A percentile compares a stretch with the other conserved stretches of the same genome.
Conservation (phyloP, 2,797 vertebrate genomes). For the Malacoraja senta region DNA sequence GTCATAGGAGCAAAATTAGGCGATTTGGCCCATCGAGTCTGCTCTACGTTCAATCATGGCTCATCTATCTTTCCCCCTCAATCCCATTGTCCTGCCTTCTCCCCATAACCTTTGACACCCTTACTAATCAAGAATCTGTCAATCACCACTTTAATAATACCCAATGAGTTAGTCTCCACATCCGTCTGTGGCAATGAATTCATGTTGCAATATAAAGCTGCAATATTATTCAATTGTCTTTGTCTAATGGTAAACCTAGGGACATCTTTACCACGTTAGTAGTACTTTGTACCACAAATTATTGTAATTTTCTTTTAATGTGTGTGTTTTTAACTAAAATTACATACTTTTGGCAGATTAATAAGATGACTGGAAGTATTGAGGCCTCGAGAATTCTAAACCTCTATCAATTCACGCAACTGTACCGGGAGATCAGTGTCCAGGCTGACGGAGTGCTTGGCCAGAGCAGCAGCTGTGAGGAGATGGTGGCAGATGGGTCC, state of each 20-base stretch:
- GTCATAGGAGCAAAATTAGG: no score
- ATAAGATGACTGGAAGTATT: conserved; percentile 79
- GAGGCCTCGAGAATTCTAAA: conserved; percentile 95
- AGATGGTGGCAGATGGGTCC: conserved; percentile 58
- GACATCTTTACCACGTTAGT: not conserved
- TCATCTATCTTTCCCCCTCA: no score
- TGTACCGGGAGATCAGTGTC: conserved; percentile 87
- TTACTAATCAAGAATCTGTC: no score
- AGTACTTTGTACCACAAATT: not conserved
- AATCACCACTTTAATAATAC: no score
- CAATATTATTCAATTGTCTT: not conserved
- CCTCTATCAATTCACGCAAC: conserved; percentile 92
- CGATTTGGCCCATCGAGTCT: no score
- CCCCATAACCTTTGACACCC: no score
- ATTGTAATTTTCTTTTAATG: not conserved
- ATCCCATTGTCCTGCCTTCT: not conserved
- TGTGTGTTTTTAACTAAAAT: conserved; percentile 38
- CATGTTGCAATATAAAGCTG: no score
- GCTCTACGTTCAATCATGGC: no score
- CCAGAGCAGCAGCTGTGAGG: conserved; percentile 54
- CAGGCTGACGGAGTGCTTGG: conserved; percentile 79
- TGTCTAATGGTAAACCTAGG: not conserved
- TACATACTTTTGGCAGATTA: conserved; percentile 68
- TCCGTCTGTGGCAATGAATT: no score
- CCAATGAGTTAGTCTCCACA: not conserved